These are phyloP conservation scores for Platycnemis pennipes DNA, from an alignment of 2,888 invertebrate genomes.

Conservation along the genomic window DNA sequence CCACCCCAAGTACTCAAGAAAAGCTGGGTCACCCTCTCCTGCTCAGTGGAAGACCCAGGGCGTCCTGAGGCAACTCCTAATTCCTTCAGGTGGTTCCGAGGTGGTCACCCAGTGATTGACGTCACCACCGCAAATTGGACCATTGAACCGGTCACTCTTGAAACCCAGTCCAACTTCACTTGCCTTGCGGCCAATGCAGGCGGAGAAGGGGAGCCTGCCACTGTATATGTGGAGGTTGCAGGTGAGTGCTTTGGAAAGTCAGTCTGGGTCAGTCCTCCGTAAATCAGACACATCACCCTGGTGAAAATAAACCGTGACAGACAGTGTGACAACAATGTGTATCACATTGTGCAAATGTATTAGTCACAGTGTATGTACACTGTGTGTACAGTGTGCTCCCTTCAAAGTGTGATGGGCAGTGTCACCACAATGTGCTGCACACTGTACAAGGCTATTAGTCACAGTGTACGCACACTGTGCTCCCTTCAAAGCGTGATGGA, in stretches of 20 bases:
- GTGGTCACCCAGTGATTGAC: slow-evolving; percentile 87
- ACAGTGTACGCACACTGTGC: no score
- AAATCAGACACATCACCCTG: no score
- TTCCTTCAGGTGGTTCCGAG: slow-evolving; percentile 90
- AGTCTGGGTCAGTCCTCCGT: no score
- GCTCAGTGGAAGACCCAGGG: slow-evolving; percentile 91
- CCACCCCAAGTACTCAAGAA: slow-evolving; percentile 91
- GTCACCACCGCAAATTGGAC: slow-evolving; percentile 89
- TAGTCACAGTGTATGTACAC: no score
- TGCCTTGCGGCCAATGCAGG: slow-evolving; percentile 93
- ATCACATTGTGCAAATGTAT: no score
- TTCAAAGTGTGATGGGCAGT: no score
- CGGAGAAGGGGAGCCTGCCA: slow-evolving; percentile 87
- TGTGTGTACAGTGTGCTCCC: no score
- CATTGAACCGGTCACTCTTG: slow-evolving; percentile 91
- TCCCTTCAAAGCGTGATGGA: no score
- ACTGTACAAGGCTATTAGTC: no score
- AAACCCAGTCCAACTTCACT: slow-evolving; percentile 93
- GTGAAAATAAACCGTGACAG: no score
- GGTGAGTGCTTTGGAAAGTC: slow-evolving; percentile 79
- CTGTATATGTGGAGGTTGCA: slow-evolving; percentile 86
- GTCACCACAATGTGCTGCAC: no score
- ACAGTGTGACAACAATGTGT: no score
- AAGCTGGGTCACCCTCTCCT: slow-evolving; percentile 89
- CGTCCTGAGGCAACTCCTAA: slow-evolving; percentile 83